phyloP scores from a whole-genome alignment of 2,797 vertebrate species.

The Xenopus petersii region DNA sequence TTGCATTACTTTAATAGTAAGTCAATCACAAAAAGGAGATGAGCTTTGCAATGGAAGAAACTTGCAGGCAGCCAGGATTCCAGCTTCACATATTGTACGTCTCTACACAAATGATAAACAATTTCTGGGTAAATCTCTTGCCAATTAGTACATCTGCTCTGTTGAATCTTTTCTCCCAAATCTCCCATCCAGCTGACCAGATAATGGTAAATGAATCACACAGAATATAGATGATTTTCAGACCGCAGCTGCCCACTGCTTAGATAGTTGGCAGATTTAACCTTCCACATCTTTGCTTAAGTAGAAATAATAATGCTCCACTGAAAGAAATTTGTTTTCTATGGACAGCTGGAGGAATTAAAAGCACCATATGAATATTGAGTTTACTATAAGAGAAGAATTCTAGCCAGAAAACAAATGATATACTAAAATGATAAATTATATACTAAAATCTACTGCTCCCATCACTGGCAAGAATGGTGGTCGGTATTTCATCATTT shows the following conservation, averaged over 20 bases:
- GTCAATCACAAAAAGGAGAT: too few species aligned
- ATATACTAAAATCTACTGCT: too few species aligned
- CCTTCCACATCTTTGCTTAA: not conserved
- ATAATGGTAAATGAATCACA: conserved; percentile 1
- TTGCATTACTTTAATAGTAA: too few species aligned
- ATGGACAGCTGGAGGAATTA: conserved; percentile 3
- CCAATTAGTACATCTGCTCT: not conserved
- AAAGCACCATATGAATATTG: not conserved
- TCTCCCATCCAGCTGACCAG: not conserved
- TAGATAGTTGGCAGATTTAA: conserved; percentile 14
- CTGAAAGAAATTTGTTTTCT: conserved; percentile 6
- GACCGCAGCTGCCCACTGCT: conserved; percentile 16
- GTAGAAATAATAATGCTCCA: conserved; percentile 17
- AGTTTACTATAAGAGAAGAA: too few species aligned
- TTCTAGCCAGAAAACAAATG: too few species aligned
- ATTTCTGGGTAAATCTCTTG: not conserved
- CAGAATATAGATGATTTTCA: conserved; percentile 3
- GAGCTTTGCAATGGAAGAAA: too few species aligned
- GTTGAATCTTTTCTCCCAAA: not conserved
- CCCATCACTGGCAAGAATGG: too few species aligned
- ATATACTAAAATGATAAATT: too few species aligned
- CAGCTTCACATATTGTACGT: too few species aligned
- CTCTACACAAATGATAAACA: too few species aligned
- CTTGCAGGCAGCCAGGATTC: too few species aligned
- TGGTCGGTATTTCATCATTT: too few species aligned